Base-by-base conservation (phyloP, 1,140 invertebrate genomes). In the Diorhabda sublineata region DNA sequence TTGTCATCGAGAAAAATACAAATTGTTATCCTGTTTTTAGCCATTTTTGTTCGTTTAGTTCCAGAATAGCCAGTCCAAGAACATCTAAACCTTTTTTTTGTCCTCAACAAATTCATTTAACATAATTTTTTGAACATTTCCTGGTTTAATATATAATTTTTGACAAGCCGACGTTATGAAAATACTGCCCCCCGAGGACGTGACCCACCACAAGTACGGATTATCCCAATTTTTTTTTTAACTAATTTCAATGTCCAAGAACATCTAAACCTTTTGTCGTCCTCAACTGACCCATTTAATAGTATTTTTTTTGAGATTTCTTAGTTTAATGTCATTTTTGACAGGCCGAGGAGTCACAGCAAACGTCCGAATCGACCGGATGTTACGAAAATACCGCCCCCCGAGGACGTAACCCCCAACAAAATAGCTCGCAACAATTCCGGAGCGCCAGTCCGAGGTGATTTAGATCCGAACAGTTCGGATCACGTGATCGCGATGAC, bases 401-500 rank as follows among this genome's bases (percentile, higher is more conserved):
- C 83, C 78, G 74, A 75, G 47, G 71, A 73, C n/a, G 70, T 69
- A 9, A 66, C 83, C 75, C 61, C 83, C 75, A 74, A 75, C 76
- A 76, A 89, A 83, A 81, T 81, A 71, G 80, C 82, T 9, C 73
- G 84, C 69, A 83, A 75, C 69, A 83, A 77, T 74, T 75, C 75
- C 56, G 79, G 71, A 65, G 79, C 71, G 61, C 81, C 74, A 60
- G 81, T 77, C 44, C 56, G 81, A 78, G 86, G 85, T 62, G 87
- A 87, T 74, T 75, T 90, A 57, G 94, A 96, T 82, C 91, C 92
- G 1, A 93, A 92, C 75, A 94, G 91, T 78, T 94, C 93, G 0
- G 96, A 98, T 81, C 94, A 97, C 79, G 91, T 98, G 42, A 94
- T 97, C 6, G 93, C 94, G 1, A 93, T 97, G 80, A 97, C 95